Conservation (phyloP, 2,888 invertebrate species). For the Brachylomia viminalis region DNA sequence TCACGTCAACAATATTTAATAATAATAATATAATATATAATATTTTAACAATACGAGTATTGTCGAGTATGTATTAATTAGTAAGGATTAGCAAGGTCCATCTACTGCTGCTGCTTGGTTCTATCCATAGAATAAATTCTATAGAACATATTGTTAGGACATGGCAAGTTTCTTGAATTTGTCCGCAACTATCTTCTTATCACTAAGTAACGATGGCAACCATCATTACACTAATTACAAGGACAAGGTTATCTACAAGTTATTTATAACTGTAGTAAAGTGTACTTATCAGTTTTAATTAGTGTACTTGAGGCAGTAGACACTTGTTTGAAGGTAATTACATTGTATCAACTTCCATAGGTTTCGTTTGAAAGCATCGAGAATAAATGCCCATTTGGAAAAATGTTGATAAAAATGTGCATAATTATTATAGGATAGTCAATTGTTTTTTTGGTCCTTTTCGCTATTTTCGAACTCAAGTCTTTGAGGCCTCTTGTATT, state of each 20-base stretch:
- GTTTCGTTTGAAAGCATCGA: neutral
- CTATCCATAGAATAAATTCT: neutral
- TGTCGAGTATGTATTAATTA: too few relatives aligned
- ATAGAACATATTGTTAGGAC: neutral
- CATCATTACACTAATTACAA: constrained; percentile 56
- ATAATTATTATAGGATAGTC: neutral
- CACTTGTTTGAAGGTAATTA: neutral
- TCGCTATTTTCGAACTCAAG: too few relatives aligned
- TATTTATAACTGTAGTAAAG: constrained; percentile 52
- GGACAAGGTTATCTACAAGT: constrained; percentile 61
- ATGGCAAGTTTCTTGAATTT: constrained; percentile 30
- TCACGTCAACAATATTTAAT: too few relatives aligned
- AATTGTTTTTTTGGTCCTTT: neutral
- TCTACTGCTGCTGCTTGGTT: neutral
- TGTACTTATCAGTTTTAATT: constrained; percentile 40
- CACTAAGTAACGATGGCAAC: constrained; percentile 40
- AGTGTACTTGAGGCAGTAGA: constrained; percentile 2
- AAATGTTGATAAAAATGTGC: neutral
- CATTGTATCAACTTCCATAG: neutral
- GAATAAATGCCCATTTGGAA: neutral
- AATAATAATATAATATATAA: too few relatives aligned
- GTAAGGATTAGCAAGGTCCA: neutral
- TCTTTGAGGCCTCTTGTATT: too few relatives aligned
- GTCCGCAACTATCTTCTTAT: constrained; percentile 28
- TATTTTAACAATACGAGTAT: too few relatives aligned